Evolutionary conservation across 2,797 vertebrate genomes (phyloP).

Genomic region (Calcarius lapponicus): DNA sequence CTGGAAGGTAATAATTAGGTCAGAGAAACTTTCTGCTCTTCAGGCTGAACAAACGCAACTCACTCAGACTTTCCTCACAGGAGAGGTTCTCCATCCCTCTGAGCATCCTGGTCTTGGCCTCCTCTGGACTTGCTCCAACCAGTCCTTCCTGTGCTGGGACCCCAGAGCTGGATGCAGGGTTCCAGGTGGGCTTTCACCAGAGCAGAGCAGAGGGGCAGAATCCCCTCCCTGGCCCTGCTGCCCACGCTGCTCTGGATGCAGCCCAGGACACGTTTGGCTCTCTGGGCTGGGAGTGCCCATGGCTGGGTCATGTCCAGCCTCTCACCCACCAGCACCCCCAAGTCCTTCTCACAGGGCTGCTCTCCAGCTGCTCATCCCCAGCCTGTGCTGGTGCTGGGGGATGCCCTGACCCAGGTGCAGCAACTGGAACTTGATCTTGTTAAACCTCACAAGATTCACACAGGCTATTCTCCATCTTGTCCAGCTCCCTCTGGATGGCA

Average conservation of each 20-base stretch:
- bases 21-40: neutral
- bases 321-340: neutral
- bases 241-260: neutral
- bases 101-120: rapidly evolving
- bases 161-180: neutral
- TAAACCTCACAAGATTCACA: too few relatives aligned
- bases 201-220: neutral
- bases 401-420: too few relatives aligned
- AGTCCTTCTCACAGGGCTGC: neutral
- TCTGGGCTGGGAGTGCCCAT: neutral
- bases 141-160: neutral
- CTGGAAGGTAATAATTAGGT: rapidly evolving
- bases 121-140: rapidly evolving
- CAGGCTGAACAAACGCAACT: neutral
- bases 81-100: neutral
- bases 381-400: rapidly evolving
- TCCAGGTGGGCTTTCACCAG: neutral
- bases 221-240: neutral
- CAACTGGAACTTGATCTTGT: neutral
- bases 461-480: neutral
- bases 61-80: neutral
- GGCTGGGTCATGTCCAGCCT: neutral
- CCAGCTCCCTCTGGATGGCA: neutral
- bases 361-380: rapidly evolving
- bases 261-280: neutral